Evolutionary conservation across 2,113 vertebrate species (phyloP), one percentile per base, ranked within the genome.

Genomic region (Gila orcuttii): DNA sequence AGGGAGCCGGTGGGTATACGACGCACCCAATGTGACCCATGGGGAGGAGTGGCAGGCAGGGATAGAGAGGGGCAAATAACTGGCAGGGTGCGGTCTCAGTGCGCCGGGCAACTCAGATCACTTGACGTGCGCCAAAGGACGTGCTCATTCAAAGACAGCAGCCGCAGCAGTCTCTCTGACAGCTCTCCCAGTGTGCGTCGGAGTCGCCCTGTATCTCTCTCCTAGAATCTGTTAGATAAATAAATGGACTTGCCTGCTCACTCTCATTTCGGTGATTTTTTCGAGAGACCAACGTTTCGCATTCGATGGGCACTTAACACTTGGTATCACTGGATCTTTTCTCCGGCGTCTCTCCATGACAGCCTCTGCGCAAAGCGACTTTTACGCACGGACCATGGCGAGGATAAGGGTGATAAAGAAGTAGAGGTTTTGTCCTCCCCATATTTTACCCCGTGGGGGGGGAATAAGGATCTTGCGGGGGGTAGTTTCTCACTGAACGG

Each of bases 51-150:
- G 94, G 91, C 92, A 92, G 91, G 89, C 94, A 89, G 66, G 86
- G 83, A 76, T 74, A 68, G 83, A 78, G 68, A 84, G 92, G 91
- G 93, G 93, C 93, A 94, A 90, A 92, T 93, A 91, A 92, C 93
- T 95, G 96, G 94, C 94, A 96, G 97, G 97, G 97, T 96, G 96
- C 96, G 96, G 97, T 97, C 96, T 96, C 94, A 92, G 94, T 95
- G 95, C 95, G 96, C 94, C 96, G 94, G 55, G 92, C 93, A 90
- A 91, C 93, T 94, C 93, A 95, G 95, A 96, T 96, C 96, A 95
- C 93, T 96, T 95, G 91, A 91, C 92, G 90, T 90, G 90, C 91
- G 93, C 90, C 77, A 86, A 71, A 81, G 80, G 80, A 85, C 75
- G 75, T 50, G 31, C 83, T 21, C 78, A 91, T 93, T 92, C 92